Evolutionary conservation across 2,888 invertebrate species (phyloP).

Genomic region (Oasisia sp.): DNA sequence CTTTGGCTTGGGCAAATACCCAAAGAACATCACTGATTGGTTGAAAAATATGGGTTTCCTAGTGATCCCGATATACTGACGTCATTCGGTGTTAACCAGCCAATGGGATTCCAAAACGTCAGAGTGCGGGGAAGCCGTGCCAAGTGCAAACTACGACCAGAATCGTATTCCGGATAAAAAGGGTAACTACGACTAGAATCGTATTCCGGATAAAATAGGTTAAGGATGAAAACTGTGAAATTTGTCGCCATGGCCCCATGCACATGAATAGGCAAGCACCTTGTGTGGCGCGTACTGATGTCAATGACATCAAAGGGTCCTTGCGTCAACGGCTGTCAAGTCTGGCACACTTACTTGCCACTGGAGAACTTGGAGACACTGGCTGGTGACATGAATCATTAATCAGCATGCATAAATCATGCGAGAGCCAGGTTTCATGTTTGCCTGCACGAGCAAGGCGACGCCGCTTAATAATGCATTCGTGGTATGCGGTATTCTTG

Average conservation of each 20-base stretch:
- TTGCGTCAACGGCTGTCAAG: neutral
- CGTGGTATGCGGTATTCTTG: neutral
- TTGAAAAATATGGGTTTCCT: no score
- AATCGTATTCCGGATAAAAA: no score
- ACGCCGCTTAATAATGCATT: neutral
- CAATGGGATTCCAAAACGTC: no score
- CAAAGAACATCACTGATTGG: no score
- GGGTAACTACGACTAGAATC: no score
- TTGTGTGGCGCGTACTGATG: neutral
- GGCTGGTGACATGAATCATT: neutral
- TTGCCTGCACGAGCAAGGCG: neutral
- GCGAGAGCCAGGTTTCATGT: neutral
- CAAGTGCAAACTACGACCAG: no score
- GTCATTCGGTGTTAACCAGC: no score
- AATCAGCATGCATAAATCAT: slow-evolving; percentile 5
- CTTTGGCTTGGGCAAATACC: no score
- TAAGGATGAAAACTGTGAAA: no score
- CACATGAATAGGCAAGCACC: neutral
- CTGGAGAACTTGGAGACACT: neutral
- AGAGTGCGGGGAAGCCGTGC: no score
- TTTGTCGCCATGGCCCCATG: neutral
- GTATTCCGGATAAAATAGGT: no score
- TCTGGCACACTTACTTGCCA: neutral
- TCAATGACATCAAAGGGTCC: neutral
- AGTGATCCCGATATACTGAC: no score